A percentile compares a stretch with the other conserved stretches of the same genome.
Evolutionary conservation across 2,113 vertebrate species (phyloP).

Genomic region (Asarcornis scutulata): DNA sequence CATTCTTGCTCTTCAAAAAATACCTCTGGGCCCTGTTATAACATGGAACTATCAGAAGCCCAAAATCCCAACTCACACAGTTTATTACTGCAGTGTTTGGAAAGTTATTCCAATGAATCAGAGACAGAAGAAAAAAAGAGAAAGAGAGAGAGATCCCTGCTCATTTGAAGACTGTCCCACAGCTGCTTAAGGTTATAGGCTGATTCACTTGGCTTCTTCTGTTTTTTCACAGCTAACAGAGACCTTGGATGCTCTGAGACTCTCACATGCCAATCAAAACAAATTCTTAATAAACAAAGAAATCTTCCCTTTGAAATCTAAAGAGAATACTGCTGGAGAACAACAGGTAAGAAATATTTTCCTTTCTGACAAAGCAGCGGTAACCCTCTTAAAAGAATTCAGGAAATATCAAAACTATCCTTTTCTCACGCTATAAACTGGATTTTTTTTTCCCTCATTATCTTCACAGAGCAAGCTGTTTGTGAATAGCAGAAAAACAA

Average conservation of each 20-base stretch:
- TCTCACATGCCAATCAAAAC: slow-evolving; percentile 56
- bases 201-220: slow-evolving; percentile 52
- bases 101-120: slow-evolving; percentile 57
- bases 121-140: neutral
- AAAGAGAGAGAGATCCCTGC: neutral
- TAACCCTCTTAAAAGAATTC: neutral
- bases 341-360: slow-evolving; percentile 34
- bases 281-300: slow-evolving; percentile 61
- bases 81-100: slow-evolving; percentile 55
- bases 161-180: slow-evolving; percentile 25
- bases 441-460: neutral
- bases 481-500: neutral
- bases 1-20: neutral
- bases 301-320: slow-evolving; percentile 54
- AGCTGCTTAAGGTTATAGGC: slow-evolving; percentile 50
- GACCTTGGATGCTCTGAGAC: slow-evolving; percentile 42
- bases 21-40: slow-evolving; percentile 38
- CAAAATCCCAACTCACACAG: slow-evolving; percentile 48
- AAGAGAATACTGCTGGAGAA: slow-evolving; percentile 8
- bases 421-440: neutral
- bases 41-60: slow-evolving; percentile 39
- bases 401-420: neutral
- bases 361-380: slow-evolving; percentile 7
- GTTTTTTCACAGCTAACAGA: slow-evolving; percentile 47
- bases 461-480: neutral